Base-by-base conservation (phyloP, 2,888 invertebrate genomes). In the Disparrhopalites patrizii region DNA sequence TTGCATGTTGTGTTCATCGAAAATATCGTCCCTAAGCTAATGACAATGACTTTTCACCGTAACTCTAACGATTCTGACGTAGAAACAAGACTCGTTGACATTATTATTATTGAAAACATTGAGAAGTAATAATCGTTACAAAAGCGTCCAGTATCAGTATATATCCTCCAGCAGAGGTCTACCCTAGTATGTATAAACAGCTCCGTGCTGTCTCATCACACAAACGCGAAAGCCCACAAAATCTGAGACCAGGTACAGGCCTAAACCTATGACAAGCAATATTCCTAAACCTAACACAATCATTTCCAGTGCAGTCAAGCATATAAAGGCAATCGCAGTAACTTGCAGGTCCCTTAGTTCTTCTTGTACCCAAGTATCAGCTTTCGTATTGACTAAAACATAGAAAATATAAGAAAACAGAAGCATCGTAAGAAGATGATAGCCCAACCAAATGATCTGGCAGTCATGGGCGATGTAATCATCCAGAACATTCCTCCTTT, bases 401-500 rank as follows among this genome's bases (percentile, higher is more conserved):
- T 40, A 18, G 40, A 40, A 50, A 3, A 50, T 50, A 13, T 50
- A 50, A 13, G 50, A 23, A 13, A 50, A 50, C 23, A 50, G 50
- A 25, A 50, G 50, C 50, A 50, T 50, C 13, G 50, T 23, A 13
- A 50, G 23, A 4, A 50, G 50, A 4, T 50, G 50, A 50, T 50
- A 50, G 20, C 50, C 50, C 20, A 50, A 50, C 50, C 50, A 50
- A 50, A 50, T 25, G 50, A 50, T 50, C 13, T 50, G 50, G 25
- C 50, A 50, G 20, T 50, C 50, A 3, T 13, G 15, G 4, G 50
- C 50, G 5, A 50, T 25, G 20, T 10, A 50, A 13, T 20, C 20
- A 4, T 50, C 25, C 20, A 13, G 4, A 4, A 25, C 50, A 4
- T 13, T 20, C 18, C 18, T 40, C 18, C 40, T 40, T 18, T 40